Evolutionary conservation across 2,888 invertebrate genomes (phyloP), one percentile per base, ranked within the genome.

Genomic region (Luffia ferchaultella): DNA sequence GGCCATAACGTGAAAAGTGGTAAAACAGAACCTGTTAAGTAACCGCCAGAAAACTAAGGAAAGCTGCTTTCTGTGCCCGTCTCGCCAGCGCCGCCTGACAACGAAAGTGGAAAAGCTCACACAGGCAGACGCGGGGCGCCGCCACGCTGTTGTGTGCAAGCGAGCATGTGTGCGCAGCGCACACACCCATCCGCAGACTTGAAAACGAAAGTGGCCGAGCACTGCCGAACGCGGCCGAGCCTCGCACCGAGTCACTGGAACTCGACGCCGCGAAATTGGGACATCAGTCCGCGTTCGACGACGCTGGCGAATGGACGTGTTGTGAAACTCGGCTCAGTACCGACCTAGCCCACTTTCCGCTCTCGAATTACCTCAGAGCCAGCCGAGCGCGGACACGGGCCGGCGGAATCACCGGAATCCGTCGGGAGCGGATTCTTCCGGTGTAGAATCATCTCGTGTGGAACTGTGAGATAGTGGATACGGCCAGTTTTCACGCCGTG

Each of bases 271-370:
- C 72, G 79, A 85, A 87, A 86, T 86, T 88, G 87, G 87, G 87
- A 87, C 87, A 87, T 87, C 87, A 86, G 87, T 87, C 79, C 76
- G 85, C 78, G 76, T 73, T 68, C 70, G 74, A 76, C 77, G 75
- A 83, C 82, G 78, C 76, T 63, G 69, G 73, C 68, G 67, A 72
- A 65, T 72, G 78, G 82, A 80, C 79, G 77, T 66, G 71, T 67
- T 68, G 64, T 30, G 5, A 7, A 7, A 30, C 30, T 7, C 66
- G 72, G 7, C 15, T n/a, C 5, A 40, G 42, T 15, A 17, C 41
- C 48, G 2, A 40, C 17, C 16, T 48, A 48, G 18, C 48, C 42
- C 42, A 42, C 42, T 42, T 18, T 42, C 41, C 41, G 41, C 41
- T n/a, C 49, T 30, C 49, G 43, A 42, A 42, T 19, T n/a, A 49